Conservation (phyloP, 2,888 invertebrate species). For the Sabellastarte sp. region DNA sequence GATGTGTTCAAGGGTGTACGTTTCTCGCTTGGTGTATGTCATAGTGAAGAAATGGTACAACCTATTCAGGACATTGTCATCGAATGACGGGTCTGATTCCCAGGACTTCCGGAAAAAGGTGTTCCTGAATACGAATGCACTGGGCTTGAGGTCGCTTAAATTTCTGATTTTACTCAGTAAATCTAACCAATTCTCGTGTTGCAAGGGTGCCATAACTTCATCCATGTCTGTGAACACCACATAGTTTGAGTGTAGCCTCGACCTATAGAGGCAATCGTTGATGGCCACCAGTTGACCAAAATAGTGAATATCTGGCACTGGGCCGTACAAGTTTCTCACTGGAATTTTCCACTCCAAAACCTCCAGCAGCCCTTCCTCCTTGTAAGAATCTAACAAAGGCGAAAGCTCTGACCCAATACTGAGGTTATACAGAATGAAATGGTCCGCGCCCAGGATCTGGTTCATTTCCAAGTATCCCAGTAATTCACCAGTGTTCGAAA, state of each 20-base stretch:
- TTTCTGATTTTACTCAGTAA: too few relatives aligned
- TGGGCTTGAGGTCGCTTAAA: too few relatives aligned
- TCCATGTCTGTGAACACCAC: neutral
- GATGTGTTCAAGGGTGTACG: too few relatives aligned
- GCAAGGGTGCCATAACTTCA: neutral
- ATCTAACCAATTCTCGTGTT: too few relatives aligned
- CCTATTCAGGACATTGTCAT: too few relatives aligned
- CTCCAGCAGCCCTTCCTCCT: neutral
- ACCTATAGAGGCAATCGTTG: neutral
- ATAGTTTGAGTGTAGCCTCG: neutral
- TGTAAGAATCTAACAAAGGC: neutral
- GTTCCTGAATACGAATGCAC: too few relatives aligned
- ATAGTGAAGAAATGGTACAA: too few relatives aligned
- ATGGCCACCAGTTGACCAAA: neutral
- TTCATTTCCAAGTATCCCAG: neutral
- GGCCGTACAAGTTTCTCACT: too few relatives aligned
- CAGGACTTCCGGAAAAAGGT: too few relatives aligned
- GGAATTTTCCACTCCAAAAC: neutral
- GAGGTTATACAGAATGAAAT: neutral
- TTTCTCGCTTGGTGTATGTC: too few relatives aligned
- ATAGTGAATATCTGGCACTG: too few relatives aligned
- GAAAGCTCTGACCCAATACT: neutral
- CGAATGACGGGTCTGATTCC: too few relatives aligned
- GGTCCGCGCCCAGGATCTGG: neutral
- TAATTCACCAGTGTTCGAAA: neutral